phyloP scores from a whole-genome alignment of 2,888 invertebrate species.

The Lacanobia wlatinum region DNA sequence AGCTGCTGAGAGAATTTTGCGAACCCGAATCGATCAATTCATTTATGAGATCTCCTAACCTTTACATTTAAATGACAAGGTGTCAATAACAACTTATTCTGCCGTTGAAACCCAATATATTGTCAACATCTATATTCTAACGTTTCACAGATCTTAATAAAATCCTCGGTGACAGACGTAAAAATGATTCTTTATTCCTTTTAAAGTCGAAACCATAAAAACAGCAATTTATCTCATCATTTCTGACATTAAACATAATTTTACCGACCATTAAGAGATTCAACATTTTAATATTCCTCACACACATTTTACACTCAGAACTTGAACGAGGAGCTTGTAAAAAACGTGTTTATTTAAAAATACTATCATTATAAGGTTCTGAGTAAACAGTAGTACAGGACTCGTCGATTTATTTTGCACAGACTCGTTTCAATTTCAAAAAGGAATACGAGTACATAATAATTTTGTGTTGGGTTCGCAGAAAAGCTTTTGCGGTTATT shows the following conservation, averaged over 20 bases:
- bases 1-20: no score
- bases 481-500: slow-evolving; percentile 7
- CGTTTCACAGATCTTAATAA: no score
- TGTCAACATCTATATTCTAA: no score
- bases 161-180: no score
- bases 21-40: no score
- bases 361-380: slow-evolving; percentile 60
- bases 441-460: slow-evolving; percentile 70
- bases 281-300: slow-evolving; percentile 13
- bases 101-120: no score
- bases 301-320: slow-evolving; percentile 8
- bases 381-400: slow-evolving; percentile 71
- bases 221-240: neutral
- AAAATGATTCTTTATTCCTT: no score
- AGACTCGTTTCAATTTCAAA: slow-evolving; percentile 75
- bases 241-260: slow-evolving; percentile 24
- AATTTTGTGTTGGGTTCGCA: slow-evolving; percentile 73
- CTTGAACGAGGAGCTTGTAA: slow-evolving; percentile 27
- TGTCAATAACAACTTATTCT: no score
- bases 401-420: slow-evolving; percentile 71
- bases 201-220: neutral
- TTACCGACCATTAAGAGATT: neutral
- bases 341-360: slow-evolving; percentile 52
- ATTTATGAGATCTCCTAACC: no score
- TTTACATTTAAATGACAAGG: no score